Base-by-base conservation (phyloP, 64 coral and sea anemone genomes). In the Porites australiensis region DNA sequence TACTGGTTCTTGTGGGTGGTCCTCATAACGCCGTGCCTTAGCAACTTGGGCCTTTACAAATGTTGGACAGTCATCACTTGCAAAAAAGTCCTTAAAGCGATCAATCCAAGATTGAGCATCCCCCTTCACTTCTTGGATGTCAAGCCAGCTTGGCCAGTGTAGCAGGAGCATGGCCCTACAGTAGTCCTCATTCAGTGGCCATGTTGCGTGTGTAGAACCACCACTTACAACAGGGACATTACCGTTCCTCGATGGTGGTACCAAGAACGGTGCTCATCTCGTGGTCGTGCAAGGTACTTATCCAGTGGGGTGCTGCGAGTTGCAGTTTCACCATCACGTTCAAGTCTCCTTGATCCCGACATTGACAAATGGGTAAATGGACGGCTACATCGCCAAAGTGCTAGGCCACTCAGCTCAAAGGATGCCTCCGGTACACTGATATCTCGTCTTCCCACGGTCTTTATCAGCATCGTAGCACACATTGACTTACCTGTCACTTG, bases 141-240 rank as follows among this genome's bases (percentile, higher is more conserved):
- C 44, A 45, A 72, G 2, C 70, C 70, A 72, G 70, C 44, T 72
- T 7, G 70, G 70, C 70, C 70, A 72, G 15, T 72, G 5, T 6
- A 7, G 70, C 70, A 72, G 44, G n/a, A 72, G 6, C 6, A 72
- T 72, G 1, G 70, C 2, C 44, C 70, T 72, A 15, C 70, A 23
- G 44, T 23, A 72, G 70, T 72, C 70, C 13, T 72, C 70, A 7
- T 72, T 7, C 6, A 72, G 70, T 7, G 70, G 70, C 70, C 44
- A 15, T 14, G 13, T 77, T 59, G 86, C 86, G 44, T 88, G 51
- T 1, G 86, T 88, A 43, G 86, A 50, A 75, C 86, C 86, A 59
- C 86, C 86, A 88, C 86, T 88, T 11, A 76, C 86, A 4, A 88
- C 86, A 60, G 18, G 53, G 8, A 72, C 70, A 7, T 72, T 72